A percentile compares a stretch with the other conserved stretches of the same genome.
Evolutionary conservation across 2,113 vertebrate genomes (phyloP).

Genomic region (Python bivittatus): DNA sequence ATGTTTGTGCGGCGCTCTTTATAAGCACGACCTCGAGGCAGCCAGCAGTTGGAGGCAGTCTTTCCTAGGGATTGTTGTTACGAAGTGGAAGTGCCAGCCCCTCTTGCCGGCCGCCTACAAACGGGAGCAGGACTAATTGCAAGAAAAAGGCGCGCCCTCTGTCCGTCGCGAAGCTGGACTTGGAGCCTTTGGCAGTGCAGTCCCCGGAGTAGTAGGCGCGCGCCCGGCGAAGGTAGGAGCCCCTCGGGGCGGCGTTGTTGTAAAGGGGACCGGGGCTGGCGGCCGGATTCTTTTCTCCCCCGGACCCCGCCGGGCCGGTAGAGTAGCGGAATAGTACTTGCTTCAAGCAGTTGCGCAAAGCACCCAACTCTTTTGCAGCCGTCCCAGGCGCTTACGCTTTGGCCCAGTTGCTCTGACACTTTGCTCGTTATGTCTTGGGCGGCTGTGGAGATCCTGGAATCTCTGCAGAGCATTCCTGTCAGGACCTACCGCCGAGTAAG

Average conservation of each 20-base stretch:
- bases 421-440: background rate
- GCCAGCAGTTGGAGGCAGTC: constrained; percentile 1
- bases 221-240: constrained; percentile 40
- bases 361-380: background rate
- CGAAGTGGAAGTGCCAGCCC: constrained; percentile 35
- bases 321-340: background rate
- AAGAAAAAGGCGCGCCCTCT: background rate
- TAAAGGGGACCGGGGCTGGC: background rate
- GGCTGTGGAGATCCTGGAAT: background rate
- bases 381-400: background rate
- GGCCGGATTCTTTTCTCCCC: background rate
- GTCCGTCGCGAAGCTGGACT: constrained; percentile 1
- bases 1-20: constrained; percentile 62
- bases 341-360: background rate
- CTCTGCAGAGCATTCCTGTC: too few species aligned
- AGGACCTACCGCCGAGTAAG: background rate
- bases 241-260: background rate
- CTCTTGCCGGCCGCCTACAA: constrained; percentile 39
- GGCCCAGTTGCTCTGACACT: background rate
- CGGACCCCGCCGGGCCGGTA: background rate
- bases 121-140: background rate
- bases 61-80: background rate
- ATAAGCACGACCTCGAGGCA: constrained; percentile 63
- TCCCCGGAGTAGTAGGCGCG: constrained; percentile 11
- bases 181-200: background rate